Percentiles rank a stretch among this genome's conserved stretches.
Evolutionary conservation across 2,113 vertebrate genomes (phyloP).

Genomic region (Cryptomyrus ogoouensis): DNA sequence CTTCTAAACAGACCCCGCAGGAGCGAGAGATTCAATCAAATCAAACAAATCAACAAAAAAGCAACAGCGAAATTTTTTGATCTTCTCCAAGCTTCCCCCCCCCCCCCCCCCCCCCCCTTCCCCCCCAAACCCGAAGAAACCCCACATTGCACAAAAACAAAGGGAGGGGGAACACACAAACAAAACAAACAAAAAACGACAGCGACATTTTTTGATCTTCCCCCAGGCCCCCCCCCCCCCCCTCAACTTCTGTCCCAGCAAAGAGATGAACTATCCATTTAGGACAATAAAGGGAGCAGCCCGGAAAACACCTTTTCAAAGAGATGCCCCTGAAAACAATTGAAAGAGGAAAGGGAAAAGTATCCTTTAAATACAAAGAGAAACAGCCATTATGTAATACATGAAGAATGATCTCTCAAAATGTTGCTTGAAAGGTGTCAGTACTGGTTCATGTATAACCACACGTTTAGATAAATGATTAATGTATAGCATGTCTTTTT

Average conservation of each 20-base stretch:
- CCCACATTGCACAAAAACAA: too few species aligned
- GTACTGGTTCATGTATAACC: conserved; percentile 11
- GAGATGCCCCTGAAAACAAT: neutral
- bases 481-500: conserved; percentile 15
- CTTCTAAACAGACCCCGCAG: conserved; percentile 71
- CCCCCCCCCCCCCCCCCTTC: neutral
- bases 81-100: neutral
- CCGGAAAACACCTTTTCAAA: neutral
- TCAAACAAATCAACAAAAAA: neutral
- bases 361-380: neutral
- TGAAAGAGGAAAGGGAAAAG: neutral
- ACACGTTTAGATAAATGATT: neutral
- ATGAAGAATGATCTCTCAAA: neutral
- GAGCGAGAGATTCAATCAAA: neutral
- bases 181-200: neutral
- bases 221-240: neutral
- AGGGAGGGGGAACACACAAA: too few species aligned
- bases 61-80: neutral
- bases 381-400: neutral
- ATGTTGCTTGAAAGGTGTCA: conserved; percentile 9
- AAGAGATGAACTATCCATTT: neutral
- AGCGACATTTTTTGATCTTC: neutral
- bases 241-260: neutral
- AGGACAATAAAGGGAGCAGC: neutral
- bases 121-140: too few species aligned